These are phyloP conservation scores for Neodiprion virginianus DNA, from an alignment of 1,140 invertebrate genomes.

Conservation along the genomic window DNA sequence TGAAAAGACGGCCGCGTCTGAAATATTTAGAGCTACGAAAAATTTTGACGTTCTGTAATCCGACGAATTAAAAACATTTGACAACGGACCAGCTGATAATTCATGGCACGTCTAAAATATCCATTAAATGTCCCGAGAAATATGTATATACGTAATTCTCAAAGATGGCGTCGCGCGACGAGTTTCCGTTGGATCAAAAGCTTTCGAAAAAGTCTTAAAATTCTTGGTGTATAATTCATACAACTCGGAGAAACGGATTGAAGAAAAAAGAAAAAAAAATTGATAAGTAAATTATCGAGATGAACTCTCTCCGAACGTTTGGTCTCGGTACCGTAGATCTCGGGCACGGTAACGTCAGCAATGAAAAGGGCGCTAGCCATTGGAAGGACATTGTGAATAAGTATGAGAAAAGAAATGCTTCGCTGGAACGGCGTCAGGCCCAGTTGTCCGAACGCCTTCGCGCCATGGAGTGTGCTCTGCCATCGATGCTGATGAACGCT, in stretches of 20 bases:
- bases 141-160: background rate
- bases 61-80: background rate
- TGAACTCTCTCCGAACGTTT: background rate
- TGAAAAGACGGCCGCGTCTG: background rate
- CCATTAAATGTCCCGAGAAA: no score
- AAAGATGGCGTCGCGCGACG: background rate
- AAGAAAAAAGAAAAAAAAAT: background rate
- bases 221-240: background rate
- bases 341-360: background rate
- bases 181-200: background rate
- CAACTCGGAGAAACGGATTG: background rate
- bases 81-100: background rate
- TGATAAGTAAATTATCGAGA: no score
- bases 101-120: no score
- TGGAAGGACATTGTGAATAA: constrained; percentile 41
- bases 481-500: constrained; percentile 40
- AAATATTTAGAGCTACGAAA: background rate
- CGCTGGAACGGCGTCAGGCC: constrained; percentile 37
- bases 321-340: background rate
- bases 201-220: background rate
- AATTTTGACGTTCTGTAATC: background rate
- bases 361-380: constrained; percentile 28
- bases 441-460: constrained; percentile 38
- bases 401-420: constrained; percentile 44
- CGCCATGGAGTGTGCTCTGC: constrained; percentile 46